A percentile compares a stretch with the other conserved stretches of the same genome.
Conservation (phyloP, 2,113 vertebrate species). For the Pampusana beccarii region DNA sequence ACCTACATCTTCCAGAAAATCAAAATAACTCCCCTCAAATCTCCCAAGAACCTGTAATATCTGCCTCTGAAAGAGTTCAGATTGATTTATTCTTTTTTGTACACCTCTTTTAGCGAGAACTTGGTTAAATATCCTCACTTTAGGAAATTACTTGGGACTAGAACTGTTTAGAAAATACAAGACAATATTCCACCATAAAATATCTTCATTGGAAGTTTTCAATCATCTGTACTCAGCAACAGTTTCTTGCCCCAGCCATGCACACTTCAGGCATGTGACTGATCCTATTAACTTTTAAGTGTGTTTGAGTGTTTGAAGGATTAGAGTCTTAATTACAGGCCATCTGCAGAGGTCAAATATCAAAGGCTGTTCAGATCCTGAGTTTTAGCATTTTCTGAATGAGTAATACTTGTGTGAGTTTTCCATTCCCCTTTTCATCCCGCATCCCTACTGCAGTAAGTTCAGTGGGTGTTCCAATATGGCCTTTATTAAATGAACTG, state of each 20-base stretch:
- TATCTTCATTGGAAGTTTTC: not conserved
- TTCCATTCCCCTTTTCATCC: not conserved
- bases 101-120: not conserved
- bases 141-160: not conserved
- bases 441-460: not conserved
- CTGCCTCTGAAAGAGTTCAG: not conserved
- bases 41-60: not conserved
- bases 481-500: not conserved
- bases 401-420: slow-evolving; percentile 12
- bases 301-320: slow-evolving; percentile 47
- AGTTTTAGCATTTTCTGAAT: slow-evolving; percentile 37
- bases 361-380: slow-evolving; percentile 3
- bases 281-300: slow-evolving; percentile 37
- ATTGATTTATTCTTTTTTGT: not conserved
- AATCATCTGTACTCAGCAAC: not conserved
- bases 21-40: not conserved
- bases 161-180: not conserved
- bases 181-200: not conserved
- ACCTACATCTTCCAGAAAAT: not conserved
- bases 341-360: slow-evolving; percentile 40
- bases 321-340: slow-evolving; percentile 48
- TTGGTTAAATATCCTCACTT: not conserved
- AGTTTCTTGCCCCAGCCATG: not conserved
- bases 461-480: not conserved
- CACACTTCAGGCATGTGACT: slow-evolving; percentile 9